phyloP scores from a whole-genome alignment of 2,888 invertebrate genomes.

The Blastobasis adustella region DNA sequence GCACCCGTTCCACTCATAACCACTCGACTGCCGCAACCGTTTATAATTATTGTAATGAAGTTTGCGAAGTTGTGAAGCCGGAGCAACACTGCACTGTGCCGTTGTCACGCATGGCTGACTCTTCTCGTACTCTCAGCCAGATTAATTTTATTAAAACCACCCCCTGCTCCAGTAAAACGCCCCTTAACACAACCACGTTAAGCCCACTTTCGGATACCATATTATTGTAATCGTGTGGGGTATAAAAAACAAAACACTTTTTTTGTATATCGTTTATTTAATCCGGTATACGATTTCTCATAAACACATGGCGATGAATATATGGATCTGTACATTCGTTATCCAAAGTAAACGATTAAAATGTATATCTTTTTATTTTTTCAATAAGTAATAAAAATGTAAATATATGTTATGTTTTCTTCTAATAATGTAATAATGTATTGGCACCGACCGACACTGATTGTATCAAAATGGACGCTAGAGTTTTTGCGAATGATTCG shows the following conservation, averaged over 20 bases:
- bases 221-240: conserved; percentile 8
- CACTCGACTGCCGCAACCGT: too few species aligned
- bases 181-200: conserved; percentile 10
- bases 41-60: too few species aligned
- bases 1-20: too few species aligned
- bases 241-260: conserved; percentile 32
- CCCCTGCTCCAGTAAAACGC: conserved; percentile 13
- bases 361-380: conserved; percentile 41
- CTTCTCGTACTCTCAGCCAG: conserved; percentile 35
- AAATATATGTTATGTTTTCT: conserved; percentile 56
- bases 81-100: conserved; percentile 29
- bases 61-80: too few species aligned
- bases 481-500: conserved; percentile 5
- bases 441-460: conserved; percentile 60
- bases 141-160: conserved; percentile 44
- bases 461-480: conserved; percentile 55
- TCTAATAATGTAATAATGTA: conserved; percentile 36
- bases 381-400: conserved; percentile 38
- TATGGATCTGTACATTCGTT: conserved; percentile 63
- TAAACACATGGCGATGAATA: conserved; percentile 64
- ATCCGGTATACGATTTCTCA: conserved; percentile 62
- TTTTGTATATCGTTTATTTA: conserved; percentile 54
- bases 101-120: conserved; percentile 15
- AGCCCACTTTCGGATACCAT: conserved; percentile 3
- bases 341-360: conserved; percentile 63